Percentiles rank a stretch among this genome's conserved stretches.
Conservation (phyloP, 2,113 vertebrate genomes). For the Chroicocephalus ridibundus region DNA sequence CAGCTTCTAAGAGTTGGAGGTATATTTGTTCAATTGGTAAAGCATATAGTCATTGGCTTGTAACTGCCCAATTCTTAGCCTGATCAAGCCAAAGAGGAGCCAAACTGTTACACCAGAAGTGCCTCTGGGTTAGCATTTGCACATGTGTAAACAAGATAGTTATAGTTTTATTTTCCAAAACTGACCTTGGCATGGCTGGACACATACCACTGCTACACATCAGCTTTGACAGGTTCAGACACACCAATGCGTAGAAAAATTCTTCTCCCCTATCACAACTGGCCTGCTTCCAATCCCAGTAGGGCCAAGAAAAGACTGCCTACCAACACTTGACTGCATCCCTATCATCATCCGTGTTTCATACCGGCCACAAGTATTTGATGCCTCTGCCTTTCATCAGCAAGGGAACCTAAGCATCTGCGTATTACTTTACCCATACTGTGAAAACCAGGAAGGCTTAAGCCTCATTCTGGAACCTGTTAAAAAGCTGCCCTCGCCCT, state of each 20-base stretch:
- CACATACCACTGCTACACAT: background rate
- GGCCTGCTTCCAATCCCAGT: background rate
- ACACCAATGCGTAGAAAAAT: background rate
- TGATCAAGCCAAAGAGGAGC: background rate
- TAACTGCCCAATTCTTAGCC: background rate
- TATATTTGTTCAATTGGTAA: background rate
- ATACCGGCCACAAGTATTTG: background rate
- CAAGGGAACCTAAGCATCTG: background rate
- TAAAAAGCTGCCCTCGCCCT: background rate
- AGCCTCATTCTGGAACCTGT: background rate
- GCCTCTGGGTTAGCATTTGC: background rate
- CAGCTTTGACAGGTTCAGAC: background rate
- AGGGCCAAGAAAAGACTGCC: background rate
- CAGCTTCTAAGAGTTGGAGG: background rate
- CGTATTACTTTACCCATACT: background rate
- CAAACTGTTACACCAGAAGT: background rate
- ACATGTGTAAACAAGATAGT: background rate
- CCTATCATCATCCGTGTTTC: background rate
- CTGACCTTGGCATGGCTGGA: background rate
- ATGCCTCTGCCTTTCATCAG: background rate
- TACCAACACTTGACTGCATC: background rate
- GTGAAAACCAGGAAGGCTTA: background rate
- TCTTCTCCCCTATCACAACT: background rate
- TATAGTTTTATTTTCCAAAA: background rate
- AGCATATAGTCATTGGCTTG: background rate